Conservation (phyloP, 2,797 vertebrate species). For the Miichthys miiuy region DNA sequence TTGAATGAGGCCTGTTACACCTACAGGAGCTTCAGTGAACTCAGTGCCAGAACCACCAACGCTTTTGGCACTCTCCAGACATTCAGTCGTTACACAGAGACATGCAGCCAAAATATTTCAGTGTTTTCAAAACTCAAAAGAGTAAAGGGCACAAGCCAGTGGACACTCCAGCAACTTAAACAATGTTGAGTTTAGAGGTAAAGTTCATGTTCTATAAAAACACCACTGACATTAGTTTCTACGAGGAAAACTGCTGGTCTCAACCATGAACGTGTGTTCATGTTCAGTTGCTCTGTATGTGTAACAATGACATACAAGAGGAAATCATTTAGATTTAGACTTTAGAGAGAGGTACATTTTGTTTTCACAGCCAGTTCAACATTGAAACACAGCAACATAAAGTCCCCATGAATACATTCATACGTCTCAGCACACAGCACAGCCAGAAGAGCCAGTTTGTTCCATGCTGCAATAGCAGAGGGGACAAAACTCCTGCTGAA, state of each 20-base stretch:
- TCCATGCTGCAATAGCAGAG: too few relatives aligned
- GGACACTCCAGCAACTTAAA: neutral
- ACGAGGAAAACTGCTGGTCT: neutral
- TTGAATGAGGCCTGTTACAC: conserved; percentile 26
- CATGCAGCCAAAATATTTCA: neutral
- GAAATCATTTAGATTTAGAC: neutral
- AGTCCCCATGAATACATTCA: too few relatives aligned
- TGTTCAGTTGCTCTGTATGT: neutral
- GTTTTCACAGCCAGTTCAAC: too few relatives aligned
- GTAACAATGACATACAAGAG: neutral
- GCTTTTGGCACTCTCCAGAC: conserved; percentile 25
- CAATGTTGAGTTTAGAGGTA: neutral
- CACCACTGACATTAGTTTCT: neutral
- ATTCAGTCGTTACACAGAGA: neutral
- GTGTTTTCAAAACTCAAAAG: neutral
- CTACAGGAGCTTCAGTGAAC: conserved; percentile 17
- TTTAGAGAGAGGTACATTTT: too few relatives aligned
- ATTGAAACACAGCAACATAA: too few relatives aligned
- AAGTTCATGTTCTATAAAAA: neutral
- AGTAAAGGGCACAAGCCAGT: neutral
- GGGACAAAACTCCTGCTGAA: too few relatives aligned
- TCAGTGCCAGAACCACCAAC: conserved; percentile 46
- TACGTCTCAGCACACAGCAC: too few relatives aligned
- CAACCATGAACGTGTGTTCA: neutral
- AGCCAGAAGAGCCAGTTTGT: too few relatives aligned